Percentiles rank a stretch among this genome's conserved stretches.
These are phyloP conservation scores for Catharus ustulatus DNA, from an alignment of 2,797 vertebrate genomes.

Conservation along the genomic window DNA sequence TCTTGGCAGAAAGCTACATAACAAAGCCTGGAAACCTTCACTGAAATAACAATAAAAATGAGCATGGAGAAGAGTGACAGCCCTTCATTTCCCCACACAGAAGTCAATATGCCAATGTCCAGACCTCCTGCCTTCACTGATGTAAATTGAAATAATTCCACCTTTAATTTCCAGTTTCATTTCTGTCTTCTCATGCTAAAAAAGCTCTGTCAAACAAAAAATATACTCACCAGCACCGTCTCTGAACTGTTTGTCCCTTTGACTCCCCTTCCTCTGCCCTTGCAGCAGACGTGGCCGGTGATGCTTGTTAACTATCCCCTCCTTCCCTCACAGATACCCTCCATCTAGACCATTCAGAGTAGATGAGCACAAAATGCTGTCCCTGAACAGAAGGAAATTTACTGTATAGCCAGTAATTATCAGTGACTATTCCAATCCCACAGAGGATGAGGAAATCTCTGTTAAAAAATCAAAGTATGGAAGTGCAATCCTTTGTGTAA, in stretches of 20 bases:
- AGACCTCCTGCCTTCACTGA: not conserved
- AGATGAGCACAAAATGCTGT: constrained; percentile 21
- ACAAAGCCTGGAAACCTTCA: not conserved
- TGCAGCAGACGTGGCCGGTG: not conserved
- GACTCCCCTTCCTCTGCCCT: not conserved
- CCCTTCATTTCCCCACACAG: not conserved
- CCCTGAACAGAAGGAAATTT: constrained; percentile 42
- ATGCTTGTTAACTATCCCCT: not conserved
- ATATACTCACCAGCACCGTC: not conserved
- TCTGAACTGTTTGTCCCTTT: not conserved
- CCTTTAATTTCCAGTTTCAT: not conserved
- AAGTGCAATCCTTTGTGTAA: not conserved
- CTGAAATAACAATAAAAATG: not conserved
- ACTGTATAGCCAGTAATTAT: constrained; percentile 22
- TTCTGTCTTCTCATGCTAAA: not conserved
- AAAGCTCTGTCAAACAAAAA: not conserved
- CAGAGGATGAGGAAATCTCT: not conserved
- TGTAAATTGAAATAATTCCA: not conserved
- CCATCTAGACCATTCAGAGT: not conserved
- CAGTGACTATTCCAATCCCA: constrained; percentile 22
- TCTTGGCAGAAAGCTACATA: not conserved
- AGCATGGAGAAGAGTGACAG: not conserved
- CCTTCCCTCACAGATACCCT: not conserved
- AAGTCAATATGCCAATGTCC: not conserved
- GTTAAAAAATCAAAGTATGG: not conserved